These are phyloP conservation scores for Chymomyza procnemis DNA, from an alignment of 2,888 invertebrate species.

Conservation along the genomic window DNA sequence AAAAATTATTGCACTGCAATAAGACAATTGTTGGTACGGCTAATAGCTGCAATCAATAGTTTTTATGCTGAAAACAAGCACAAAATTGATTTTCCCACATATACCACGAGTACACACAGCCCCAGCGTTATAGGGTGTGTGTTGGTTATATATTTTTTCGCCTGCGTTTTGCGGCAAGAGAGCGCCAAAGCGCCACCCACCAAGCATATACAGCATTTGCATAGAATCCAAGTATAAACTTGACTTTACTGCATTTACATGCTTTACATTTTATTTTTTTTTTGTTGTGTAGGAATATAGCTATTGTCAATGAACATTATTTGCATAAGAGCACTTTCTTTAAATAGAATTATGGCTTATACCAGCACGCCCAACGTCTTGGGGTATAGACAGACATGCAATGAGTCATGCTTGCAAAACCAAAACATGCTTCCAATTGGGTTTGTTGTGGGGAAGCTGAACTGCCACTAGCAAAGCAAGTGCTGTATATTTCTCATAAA, in stretches of 20 bases:
- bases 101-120: background rate
- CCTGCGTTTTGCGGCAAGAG: background rate
- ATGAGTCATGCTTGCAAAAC: conserved; percentile 61
- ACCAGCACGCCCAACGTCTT: background rate
- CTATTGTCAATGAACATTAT: conserved; percentile 1
- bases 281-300: background rate
- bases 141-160: background rate
- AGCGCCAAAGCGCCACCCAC: conserved; percentile 25
- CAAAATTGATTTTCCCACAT: conserved; percentile 43
- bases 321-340: conserved; percentile 19
- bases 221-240: background rate
- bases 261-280: background rate
- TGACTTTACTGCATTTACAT: background rate
- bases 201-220: conserved; percentile 5
- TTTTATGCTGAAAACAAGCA: conserved; percentile 23
- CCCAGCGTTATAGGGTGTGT: conserved; percentile 16
- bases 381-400: conserved; percentile 1
- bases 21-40: background rate
- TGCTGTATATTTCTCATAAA: too few relatives aligned
- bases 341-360: background rate
- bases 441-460: conserved; percentile 1
- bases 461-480: too few relatives aligned
- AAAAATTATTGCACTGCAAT: background rate
- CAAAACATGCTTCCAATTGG: too few relatives aligned
- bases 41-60: conserved; percentile 9